These are phyloP conservation scores for Thereuonema tuberculata DNA, from an alignment of 1,140 invertebrate genomes.

Conservation along the genomic window DNA sequence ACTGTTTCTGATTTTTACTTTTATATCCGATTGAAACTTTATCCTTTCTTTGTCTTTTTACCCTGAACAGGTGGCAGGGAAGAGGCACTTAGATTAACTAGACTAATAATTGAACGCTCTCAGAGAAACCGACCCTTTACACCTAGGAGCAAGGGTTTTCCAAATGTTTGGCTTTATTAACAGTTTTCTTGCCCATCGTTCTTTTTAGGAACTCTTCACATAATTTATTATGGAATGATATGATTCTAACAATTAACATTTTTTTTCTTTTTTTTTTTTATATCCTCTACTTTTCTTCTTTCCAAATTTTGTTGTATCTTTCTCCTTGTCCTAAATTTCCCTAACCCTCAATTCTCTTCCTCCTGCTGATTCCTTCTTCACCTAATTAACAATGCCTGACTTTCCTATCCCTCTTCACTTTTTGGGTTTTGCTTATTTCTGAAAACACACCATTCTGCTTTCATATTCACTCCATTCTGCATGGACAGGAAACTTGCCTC, in stretches of 20 bases:
- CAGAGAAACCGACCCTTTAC: background rate
- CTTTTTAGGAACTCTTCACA: background rate
- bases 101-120: conserved; percentile 12
- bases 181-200: background rate
- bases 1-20: too few relatives aligned
- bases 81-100: conserved; percentile 12
- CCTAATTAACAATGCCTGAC: too few relatives aligned
- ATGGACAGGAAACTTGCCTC: conserved; percentile 5
- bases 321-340: background rate
- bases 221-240: background rate
- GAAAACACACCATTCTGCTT: too few relatives aligned
- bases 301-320: too few relatives aligned
- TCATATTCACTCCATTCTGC: too few relatives aligned
- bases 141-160: background rate
- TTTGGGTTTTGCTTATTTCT: too few relatives aligned
- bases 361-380: background rate
- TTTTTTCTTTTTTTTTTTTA: too few relatives aligned
- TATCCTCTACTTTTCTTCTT: too few relatives aligned
- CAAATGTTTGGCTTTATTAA: background rate
- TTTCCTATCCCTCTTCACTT: too few relatives aligned
- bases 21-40: too few relatives aligned
- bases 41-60: conserved; percentile 7
- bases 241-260: background rate
- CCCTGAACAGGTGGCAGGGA: conserved; percentile 10
- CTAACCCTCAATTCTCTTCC: background rate